Conservation (phyloP, 2,113 vertebrate species). For the Brachyhypopomus gauderio region DNA sequence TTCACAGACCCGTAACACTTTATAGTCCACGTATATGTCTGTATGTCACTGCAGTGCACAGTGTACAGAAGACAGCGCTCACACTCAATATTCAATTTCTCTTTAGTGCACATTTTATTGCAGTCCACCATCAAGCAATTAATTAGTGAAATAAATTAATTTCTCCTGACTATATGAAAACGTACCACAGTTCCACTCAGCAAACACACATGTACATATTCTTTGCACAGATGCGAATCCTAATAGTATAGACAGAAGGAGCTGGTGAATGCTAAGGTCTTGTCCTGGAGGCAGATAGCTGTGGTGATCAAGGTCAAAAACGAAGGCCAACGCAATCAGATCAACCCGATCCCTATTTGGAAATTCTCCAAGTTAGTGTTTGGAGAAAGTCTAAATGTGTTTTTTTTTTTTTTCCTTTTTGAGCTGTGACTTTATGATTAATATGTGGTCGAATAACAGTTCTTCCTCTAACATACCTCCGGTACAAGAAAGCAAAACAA, state of each 20-base stretch:
- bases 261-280: background rate
- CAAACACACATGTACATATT: background rate
- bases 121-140: background rate
- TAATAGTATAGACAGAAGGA: background rate
- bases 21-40: background rate
- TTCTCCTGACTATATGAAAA: no score
- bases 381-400: background rate
- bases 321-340: background rate
- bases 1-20: background rate
- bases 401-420: background rate
- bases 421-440: background rate
- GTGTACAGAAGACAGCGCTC: background rate
- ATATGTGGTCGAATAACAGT: background rate
- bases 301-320: slow-evolving; percentile 26
- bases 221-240: background rate
- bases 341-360: background rate
- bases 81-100: background rate
- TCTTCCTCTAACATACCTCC: background rate
- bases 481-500: background rate
- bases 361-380: background rate
- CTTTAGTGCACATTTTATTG: background rate
- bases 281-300: slow-evolving; percentile 3
- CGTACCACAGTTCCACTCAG: no score
- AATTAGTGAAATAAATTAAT: no score
- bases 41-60: background rate